Conservation (phyloP, 2,113 vertebrate species). For the Pholis gunnellus region DNA sequence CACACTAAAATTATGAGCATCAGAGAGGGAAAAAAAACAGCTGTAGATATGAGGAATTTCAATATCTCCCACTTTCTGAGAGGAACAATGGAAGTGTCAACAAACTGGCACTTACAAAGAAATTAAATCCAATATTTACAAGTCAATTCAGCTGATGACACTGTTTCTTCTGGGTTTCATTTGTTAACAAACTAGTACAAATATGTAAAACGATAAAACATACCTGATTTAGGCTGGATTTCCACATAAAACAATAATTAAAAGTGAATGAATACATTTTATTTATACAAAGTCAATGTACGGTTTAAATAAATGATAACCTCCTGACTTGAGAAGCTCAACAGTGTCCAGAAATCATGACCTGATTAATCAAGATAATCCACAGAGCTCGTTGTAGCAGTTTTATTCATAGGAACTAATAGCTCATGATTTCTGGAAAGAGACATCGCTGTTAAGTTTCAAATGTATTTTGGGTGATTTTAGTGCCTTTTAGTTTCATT, state of each 20-base stretch:
- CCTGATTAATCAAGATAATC: not conserved
- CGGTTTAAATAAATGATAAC: not conserved
- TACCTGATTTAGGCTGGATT: not conserved
- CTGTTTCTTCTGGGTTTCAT: not conserved
- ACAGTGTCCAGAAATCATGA: not conserved
- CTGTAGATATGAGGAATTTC: not conserved
- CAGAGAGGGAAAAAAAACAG: not conserved
- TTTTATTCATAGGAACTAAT: too few species aligned
- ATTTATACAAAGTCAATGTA: not conserved
- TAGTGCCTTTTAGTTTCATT: not conserved
- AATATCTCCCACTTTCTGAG: not conserved
- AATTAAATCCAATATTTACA: not conserved
- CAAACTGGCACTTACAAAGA: not conserved
- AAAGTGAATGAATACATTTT: not conserved
- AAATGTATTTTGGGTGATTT: not conserved
- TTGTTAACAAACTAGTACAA: not conserved
- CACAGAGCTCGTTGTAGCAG: too few species aligned
- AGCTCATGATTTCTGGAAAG: not conserved
- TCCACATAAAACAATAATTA: not conserved
- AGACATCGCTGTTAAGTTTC: not conserved
- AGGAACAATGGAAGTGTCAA: not conserved
- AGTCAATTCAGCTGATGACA: not conserved
- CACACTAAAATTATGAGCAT: not conserved
- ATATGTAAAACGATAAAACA: not conserved
- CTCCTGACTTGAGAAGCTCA: not conserved